Evolutionary conservation across 92 coral and sea anemone species (phyloP).

Genomic region (Phenganax stokvisi): DNA sequence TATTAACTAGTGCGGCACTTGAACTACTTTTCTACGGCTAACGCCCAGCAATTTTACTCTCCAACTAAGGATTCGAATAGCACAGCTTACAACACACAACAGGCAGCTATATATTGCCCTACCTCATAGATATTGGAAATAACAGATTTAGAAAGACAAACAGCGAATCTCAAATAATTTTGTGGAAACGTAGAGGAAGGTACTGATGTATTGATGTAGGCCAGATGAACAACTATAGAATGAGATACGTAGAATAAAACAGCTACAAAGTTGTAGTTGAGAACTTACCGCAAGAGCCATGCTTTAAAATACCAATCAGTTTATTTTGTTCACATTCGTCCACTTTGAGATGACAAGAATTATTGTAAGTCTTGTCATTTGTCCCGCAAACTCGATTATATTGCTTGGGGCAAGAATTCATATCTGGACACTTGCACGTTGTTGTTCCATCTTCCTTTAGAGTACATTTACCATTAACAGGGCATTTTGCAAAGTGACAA

Average conservation of each 20-base stretch:
- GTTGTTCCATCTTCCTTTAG: constrained; percentile 26
- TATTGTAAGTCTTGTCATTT: constrained; percentile 65
- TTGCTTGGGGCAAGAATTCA: constrained; percentile 61
- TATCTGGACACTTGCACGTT: constrained; percentile 40
- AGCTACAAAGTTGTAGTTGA: not conserved
- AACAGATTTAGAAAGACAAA: too few relatives aligned
- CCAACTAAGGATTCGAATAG: too few relatives aligned
- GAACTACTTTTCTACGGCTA: too few relatives aligned
- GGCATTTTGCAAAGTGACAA: constrained; percentile 26
- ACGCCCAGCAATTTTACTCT: too few relatives aligned
- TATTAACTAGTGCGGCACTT: not conserved
- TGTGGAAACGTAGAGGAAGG: too few relatives aligned
- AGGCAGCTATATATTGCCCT: too few relatives aligned
- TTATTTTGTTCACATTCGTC: constrained; percentile 59
- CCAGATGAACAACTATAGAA: not conserved
- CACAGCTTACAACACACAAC: too few relatives aligned
- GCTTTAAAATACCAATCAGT: constrained; percentile 52
- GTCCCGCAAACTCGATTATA: constrained; percentile 75
- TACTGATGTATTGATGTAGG: too few relatives aligned
- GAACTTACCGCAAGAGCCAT: constrained; percentile 73
- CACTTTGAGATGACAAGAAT: constrained; percentile 70
- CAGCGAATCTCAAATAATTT: too few relatives aligned
- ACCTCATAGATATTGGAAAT: too few relatives aligned
- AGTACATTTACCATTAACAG: constrained; percentile 7
- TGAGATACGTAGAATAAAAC: not conserved